Percentiles rank a stretch among this genome's conserved stretches.
These are phyloP conservation scores for Ommatoiulus sabulosus DNA, from an alignment of 2,888 invertebrate genomes.

Conservation along the genomic window DNA sequence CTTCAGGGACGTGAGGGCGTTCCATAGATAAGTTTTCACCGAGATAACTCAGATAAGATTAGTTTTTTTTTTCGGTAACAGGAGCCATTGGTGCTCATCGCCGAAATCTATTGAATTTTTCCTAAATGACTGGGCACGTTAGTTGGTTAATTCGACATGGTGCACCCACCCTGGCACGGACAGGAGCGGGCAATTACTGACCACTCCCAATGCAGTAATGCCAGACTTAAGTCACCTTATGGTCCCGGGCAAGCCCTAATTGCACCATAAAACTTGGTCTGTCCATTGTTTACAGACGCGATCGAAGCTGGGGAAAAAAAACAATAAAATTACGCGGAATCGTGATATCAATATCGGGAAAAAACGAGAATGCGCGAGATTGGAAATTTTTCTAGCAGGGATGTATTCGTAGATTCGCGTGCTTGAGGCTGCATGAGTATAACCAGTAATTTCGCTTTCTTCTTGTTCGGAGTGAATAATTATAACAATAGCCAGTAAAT, in stretches of 20 bases:
- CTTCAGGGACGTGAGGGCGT: no score
- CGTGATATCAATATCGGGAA: neutral
- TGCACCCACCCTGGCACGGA: constrained; percentile 8
- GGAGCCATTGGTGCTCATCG: constrained; percentile 43
- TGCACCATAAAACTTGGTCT: neutral
- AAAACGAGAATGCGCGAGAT: neutral
- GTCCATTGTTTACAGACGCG: constrained; percentile 4
- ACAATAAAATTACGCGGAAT: no score
- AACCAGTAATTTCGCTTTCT: neutral
- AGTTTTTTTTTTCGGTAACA: neutral
- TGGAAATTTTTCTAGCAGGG: neutral
- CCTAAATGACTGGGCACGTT: neutral
- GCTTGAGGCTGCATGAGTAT: neutral
- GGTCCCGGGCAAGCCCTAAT: neutral
- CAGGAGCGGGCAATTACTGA: neutral
- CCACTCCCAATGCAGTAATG: constrained; percentile 11
- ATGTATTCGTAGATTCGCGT: neutral
- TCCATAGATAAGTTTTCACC: no score
- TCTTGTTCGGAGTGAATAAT: neutral
- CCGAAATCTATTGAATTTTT: neutral
- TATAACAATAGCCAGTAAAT: neutral
- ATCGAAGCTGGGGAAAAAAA: no score
- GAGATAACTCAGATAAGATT: no score
- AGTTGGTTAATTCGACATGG: neutral
- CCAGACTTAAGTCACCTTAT: neutral